phyloP scores from a whole-genome alignment of 2,113 vertebrate species.

The Rhynchopsitta pachyrhyncha region DNA sequence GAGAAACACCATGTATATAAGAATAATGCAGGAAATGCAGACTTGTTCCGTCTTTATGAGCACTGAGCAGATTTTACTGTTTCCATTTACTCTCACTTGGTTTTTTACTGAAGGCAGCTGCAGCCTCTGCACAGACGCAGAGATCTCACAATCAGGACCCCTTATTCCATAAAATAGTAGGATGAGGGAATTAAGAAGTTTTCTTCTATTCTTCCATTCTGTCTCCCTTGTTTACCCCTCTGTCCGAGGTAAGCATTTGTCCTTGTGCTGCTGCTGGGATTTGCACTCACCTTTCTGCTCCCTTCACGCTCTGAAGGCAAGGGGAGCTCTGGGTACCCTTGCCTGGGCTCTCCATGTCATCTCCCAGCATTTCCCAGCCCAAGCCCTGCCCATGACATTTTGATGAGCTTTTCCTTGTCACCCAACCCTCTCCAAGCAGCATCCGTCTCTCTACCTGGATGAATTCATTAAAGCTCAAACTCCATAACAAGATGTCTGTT shows the following conservation, averaged over 20 bases:
- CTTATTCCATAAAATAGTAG: rapidly evolving
- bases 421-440: rapidly evolving
- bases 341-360: rapidly evolving
- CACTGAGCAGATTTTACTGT: not conserved
- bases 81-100: not conserved
- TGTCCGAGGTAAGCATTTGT: rapidly evolving
- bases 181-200: not conserved
- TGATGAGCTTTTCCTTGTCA: not conserved
- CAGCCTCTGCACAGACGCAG: not conserved
- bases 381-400: rapidly evolving
- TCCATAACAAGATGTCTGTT: not conserved
- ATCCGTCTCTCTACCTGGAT: rapidly evolving
- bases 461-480: not conserved
- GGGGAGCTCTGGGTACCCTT: too few species aligned
- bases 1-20: not conserved
- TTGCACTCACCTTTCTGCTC: not conserved
- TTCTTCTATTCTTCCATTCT: not conserved
- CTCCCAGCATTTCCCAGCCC: not conserved
- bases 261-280: rapidly evolving
- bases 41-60: not conserved
- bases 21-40: not conserved
- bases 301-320: not conserved
- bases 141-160: not conserved
- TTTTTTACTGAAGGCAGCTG: not conserved
- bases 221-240: not conserved